phyloP scores from a whole-genome alignment of 1,140 invertebrate genomes.

The Dinothrombium tinctorium region DNA sequence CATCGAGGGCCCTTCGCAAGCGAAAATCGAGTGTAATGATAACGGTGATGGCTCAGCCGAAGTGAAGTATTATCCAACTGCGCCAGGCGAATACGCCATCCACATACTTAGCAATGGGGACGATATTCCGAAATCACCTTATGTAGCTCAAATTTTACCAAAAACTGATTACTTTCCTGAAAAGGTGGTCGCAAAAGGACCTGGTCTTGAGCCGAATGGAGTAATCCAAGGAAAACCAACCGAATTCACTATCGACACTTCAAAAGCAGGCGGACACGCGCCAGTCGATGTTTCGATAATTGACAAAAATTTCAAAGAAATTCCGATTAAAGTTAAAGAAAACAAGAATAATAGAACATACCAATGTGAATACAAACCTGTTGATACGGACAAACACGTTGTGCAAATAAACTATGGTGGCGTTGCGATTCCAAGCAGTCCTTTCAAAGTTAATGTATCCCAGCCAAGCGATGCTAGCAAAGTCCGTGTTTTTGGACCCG shows the following conservation, averaged over 20 bases:
- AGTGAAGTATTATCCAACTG: conserved; percentile 56
- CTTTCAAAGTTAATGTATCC: conserved; percentile 49
- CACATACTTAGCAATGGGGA: conserved; percentile 61
- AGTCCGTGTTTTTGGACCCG: conserved; percentile 42
- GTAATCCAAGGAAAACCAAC: conserved; percentile 36
- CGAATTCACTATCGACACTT: conserved; percentile 43
- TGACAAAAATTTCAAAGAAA: conserved; percentile 17
- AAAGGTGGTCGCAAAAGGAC: conserved; percentile 49
- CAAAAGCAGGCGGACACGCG: conserved; percentile 39
- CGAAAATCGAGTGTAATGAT: conserved; percentile 62
- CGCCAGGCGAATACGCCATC: conserved; percentile 66
- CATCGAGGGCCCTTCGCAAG: conserved; percentile 69
- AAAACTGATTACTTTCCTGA: conserved; percentile 48
- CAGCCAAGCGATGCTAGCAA: conserved; percentile 48
- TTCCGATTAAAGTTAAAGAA: conserved; percentile 22
- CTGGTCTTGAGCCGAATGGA: conserved; percentile 44
- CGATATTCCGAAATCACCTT: conserved; percentile 58
- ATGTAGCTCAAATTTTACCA: conserved; percentile 46
- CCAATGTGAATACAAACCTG: conserved; percentile 49
- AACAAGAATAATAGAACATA: conserved; percentile 48
- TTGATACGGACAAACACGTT: conserved; percentile 46
- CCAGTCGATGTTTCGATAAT: conserved; percentile 42
- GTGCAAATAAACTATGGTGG: conserved; percentile 61
- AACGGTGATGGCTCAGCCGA: conserved; percentile 68
- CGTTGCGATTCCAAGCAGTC: conserved; percentile 56